Evolutionary conservation across 1,140 invertebrate genomes (phyloP), one percentile per base, ranked within the genome.

Genomic region (Drosophila lini): DNA sequence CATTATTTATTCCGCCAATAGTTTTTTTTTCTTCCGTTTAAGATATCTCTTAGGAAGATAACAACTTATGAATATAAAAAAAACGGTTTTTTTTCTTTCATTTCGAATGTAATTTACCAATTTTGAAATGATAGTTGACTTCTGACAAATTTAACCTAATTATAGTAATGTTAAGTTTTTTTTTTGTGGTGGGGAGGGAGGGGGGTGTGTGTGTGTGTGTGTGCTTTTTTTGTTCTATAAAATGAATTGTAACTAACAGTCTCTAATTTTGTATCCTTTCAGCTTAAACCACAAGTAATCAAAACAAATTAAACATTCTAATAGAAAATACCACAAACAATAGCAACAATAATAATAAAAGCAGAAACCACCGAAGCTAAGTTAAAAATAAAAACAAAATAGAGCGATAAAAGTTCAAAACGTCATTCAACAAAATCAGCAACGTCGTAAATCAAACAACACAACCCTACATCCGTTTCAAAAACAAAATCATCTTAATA

Each of bases 311-410:
- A 19, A 34, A 52, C 16, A 52, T 52, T 52, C n/a, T 34, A 55
- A 59, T 65, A 71, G 22, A 63, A 57, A 62, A 56, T 56, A 76
- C 80, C 77, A 78, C 57, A 69, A 55, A 10, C 47, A 68, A 34
- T 7, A 70, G 13, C 31, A 61, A 45, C 6, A 48, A 53, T 19
- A 55, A 69, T 31, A 22, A 32, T n/a, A 75, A 59, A 47, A 63
- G 53, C 74, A 40, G 2, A 41, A 74, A 79, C 62, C 55, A 61
- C 65, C 13, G 62, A 56, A 19, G 59, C 38, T 28, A 78, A 53
- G 53, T 65, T 10, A 47, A 59, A 38, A 65, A 11, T 36, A 69
- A 32, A 48, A 53, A 45, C 6, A 40, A 40, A 53, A 79, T 55
- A 25, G 3, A 38, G 40, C n/a, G 40, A 25, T 45, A 68, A 15